Conservation (phyloP, 2,113 vertebrate genomes). For the Oncorhynchus mykiss region DNA sequence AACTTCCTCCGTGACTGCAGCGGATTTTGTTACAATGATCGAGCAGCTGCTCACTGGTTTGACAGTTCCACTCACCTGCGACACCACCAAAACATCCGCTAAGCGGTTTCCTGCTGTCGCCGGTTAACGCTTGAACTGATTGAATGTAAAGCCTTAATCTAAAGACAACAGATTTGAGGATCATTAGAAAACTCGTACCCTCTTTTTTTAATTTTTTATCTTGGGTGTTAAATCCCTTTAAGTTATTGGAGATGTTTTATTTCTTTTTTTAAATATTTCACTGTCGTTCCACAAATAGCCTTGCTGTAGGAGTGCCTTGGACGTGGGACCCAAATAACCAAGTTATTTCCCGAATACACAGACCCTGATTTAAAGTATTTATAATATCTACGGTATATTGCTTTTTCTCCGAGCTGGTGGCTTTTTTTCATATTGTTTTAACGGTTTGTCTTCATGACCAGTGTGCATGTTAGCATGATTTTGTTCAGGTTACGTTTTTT, state of each 20-base stretch:
- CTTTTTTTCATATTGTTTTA: slow-evolving; percentile 1
- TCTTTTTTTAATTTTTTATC: background rate
- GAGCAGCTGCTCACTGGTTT: too few species aligned
- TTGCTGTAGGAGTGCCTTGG: slow-evolving; percentile 67
- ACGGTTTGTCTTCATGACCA: background rate
- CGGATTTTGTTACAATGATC: too few species aligned
- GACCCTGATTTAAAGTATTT: background rate
- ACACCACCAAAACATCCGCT: too few species aligned
- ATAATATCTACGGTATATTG: slow-evolving; percentile 37
- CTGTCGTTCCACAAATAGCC: background rate
- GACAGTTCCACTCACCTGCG: too few species aligned
- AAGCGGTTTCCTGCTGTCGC: too few species aligned
- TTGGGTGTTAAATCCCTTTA: background rate
- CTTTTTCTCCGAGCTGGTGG: slow-evolving; percentile 26
- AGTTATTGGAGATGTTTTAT: background rate
- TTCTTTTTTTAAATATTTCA: background rate
- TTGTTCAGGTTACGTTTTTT: too few species aligned
- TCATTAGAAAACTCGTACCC: background rate
- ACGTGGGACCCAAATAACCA: slow-evolving; percentile 37
- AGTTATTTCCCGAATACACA: background rate
- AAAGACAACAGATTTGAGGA: background rate
- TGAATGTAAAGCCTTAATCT: slow-evolving; percentile 4
- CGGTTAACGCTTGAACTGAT: too few species aligned
- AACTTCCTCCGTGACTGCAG: too few species aligned
- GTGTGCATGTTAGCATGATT: too few species aligned